Evolutionary conservation across 2,113 vertebrate species (phyloP), one percentile per base, ranked within the genome.

Genomic region (Varanus komodoensis): DNA sequence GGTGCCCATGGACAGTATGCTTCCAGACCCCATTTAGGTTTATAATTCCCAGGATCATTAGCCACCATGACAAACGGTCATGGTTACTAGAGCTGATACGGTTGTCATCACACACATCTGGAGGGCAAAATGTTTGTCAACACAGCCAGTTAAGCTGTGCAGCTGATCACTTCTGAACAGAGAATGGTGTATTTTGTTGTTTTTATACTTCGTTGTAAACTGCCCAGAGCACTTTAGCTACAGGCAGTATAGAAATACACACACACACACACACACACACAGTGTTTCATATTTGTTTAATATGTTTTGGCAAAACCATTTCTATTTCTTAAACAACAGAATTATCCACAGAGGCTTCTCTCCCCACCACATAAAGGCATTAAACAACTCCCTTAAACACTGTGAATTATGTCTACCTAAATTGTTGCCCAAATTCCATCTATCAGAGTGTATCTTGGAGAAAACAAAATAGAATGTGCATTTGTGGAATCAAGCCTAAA

Each of bases 221-320:
- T 44, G 38, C 38, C 38, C 38, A 44, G 38, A 44, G 38, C 38
- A 44, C 38, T 44, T 44, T 44, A 44, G 38, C 38, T 44, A 44
- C 38, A 44, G 38, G 38, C 38, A 44, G 38, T 44, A 44, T 44
- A 44, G 38, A 44, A 44, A 44, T 44, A 44, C 38, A 44, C 38
- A 44, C 3, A 44, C 38, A 44, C 38, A 44, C 38, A 44, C 38
- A 44, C 38, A 44, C 38, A 44, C 34, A 15, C 32, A 78, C 17
- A 0, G 0, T 25, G 68, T 0, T 0, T 93, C 89, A 93, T 68
- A 32, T 32, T 6, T 32, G 29, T 11, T 29, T 50, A 74, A 6
- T 81, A 17, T 32, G 9, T 89, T 14, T 68, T 61, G 9, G 89
- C 25, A 90, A 82, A 90, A 32, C 78, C 80, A 91, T 83, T 85